These are phyloP conservation scores for Lepidiolamprologus cunningtoni DNA, from an alignment of 2,113 vertebrate genomes.

Conservation along the genomic window DNA sequence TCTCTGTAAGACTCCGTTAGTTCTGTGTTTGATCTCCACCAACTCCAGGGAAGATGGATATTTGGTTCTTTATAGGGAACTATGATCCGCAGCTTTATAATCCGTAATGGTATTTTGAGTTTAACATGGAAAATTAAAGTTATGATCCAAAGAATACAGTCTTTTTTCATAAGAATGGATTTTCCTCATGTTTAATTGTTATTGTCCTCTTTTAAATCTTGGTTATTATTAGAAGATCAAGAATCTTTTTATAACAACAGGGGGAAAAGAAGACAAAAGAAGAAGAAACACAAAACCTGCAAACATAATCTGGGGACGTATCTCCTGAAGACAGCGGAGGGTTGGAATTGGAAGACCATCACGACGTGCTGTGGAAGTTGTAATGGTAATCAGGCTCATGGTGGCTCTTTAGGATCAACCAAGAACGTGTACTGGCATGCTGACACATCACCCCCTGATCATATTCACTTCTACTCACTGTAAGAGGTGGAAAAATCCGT, in stretches of 20 bases:
- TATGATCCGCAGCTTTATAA: background rate
- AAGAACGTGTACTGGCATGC: background rate
- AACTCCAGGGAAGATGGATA: background rate
- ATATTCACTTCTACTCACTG: background rate
- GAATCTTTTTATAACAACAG: background rate
- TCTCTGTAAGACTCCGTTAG: background rate
- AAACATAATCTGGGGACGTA: background rate
- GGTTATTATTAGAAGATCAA: background rate
- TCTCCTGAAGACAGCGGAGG: background rate
- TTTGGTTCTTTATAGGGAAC: background rate
- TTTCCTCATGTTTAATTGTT: background rate
- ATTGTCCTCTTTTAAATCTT: background rate
- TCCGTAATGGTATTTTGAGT: background rate
- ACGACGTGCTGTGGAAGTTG: background rate
- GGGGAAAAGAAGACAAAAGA: fast-evolving
- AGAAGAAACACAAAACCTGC: background rate
- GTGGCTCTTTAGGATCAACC: background rate
- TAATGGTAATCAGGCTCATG: background rate
- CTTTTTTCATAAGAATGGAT: background rate
- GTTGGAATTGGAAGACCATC: background rate
- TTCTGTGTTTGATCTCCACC: background rate
- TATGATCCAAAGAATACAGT: background rate
- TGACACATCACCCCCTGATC: background rate
- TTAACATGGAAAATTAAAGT: background rate
- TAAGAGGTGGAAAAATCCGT: background rate